Conservation (phyloP, 1,140 invertebrate species). For the Rhopalosiphum maidis region DNA sequence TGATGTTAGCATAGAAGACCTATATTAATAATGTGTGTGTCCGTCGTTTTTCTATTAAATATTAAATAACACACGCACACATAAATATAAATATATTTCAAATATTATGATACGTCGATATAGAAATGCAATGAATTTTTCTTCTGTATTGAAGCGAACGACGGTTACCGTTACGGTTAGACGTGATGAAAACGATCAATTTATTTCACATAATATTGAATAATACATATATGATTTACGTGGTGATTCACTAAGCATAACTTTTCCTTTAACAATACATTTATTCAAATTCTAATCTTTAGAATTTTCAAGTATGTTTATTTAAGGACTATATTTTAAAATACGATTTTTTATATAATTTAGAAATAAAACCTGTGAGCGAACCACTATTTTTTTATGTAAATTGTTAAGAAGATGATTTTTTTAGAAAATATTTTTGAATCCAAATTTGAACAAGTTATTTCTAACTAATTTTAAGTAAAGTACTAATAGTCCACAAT, state of each 20-base stretch:
- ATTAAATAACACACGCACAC: not conserved
- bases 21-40: not conserved
- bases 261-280: not conserved
- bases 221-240: not conserved
- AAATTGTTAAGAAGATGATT: not conserved
- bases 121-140: not conserved
- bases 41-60: not conserved
- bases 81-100: not conserved
- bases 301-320: not conserved
- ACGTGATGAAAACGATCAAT: not conserved
- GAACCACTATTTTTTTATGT: not conserved
- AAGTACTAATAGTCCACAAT: not conserved
- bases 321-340: not conserved
- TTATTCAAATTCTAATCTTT: not conserved
- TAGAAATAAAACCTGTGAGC: not conserved
- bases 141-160: not conserved
- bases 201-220: slow-evolving; percentile 4
- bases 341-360: not conserved
- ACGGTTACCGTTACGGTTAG: not conserved
- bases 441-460: not conserved
- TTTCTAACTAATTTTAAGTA: not conserved
- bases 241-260: not conserved
- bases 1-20: not conserved
- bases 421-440: not conserved
- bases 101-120: not conserved